phyloP scores from a whole-genome alignment of 2,797 vertebrate species.

The Siniperca scherzeri region DNA sequence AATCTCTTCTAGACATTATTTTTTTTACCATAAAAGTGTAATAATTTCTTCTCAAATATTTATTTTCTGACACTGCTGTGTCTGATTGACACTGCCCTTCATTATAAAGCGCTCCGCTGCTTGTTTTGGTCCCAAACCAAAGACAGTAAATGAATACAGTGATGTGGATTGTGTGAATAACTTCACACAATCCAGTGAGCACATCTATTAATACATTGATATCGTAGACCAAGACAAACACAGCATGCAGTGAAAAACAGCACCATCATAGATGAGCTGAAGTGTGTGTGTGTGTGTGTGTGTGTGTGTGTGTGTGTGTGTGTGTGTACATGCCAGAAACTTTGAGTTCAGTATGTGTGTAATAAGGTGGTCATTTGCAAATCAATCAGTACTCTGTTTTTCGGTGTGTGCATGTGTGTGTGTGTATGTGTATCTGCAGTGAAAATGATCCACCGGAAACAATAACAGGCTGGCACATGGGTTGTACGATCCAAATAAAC shows the following conservation, averaged over 20 bases:
- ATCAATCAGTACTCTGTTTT: neutral
- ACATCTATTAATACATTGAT: constrained; percentile 42
- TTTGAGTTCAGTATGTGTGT: neutral
- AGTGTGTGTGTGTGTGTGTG: neutral
- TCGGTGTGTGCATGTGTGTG: neutral
- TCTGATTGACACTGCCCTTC: neutral
- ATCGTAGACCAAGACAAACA: constrained; percentile 27
- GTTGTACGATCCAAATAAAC: neutral
- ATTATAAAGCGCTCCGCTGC: neutral
- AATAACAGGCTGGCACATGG: neutral
- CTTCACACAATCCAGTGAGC: neutral
- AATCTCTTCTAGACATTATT: neutral
- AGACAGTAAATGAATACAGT: constrained; percentile 5
- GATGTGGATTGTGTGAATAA: too few relatives aligned
- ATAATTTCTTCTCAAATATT: neutral
- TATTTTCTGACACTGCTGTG: neutral
- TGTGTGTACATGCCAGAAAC: neutral
- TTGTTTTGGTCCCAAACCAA: neutral
- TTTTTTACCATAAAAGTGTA: neutral
- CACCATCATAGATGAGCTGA: neutral
- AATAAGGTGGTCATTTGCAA: constrained; percentile 8
- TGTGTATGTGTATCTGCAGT: neutral
- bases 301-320: neutral
- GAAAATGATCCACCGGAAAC: neutral
- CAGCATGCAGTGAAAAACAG: constrained; percentile 28